Conservation (phyloP, 2,888 invertebrate genomes). For the Drosophila diplacantha region DNA sequence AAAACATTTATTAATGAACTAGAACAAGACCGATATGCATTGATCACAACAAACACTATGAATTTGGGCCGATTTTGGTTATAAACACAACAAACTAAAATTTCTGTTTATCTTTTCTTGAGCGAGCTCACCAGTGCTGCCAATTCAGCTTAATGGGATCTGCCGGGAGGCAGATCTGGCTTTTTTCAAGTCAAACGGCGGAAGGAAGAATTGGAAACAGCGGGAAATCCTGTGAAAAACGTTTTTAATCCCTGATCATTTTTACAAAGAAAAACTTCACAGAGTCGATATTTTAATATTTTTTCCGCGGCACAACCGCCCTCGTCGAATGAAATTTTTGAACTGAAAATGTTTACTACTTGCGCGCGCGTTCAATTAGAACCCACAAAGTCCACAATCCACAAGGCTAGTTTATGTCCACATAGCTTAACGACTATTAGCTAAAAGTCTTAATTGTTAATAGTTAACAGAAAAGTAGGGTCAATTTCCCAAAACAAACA, state of each 20-base stretch:
- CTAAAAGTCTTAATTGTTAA: neutral
- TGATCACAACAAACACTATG: neutral
- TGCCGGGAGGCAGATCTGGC: neutral
- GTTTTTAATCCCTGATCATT: neutral
- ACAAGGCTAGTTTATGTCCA: neutral
- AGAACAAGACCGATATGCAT: neutral
- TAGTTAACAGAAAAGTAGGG: neutral
- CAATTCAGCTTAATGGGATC: neutral
- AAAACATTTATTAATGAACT: neutral
- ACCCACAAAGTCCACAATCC: neutral
- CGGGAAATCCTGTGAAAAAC: neutral
- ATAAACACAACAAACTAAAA: neutral
- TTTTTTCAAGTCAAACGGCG: neutral
- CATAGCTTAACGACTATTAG: neutral
- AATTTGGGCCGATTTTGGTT: neutral
- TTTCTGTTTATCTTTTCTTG: neutral
- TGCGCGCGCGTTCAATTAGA: neutral
- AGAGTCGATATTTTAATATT: neutral
- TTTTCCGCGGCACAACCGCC: conserved; percentile 1
- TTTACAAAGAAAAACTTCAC: neutral
- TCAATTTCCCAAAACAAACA: neutral
- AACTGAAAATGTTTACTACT: neutral
- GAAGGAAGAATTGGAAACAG: neutral
- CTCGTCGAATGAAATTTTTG: neutral
- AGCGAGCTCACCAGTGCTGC: neutral